Evolutionary conservation across 2,797 vertebrate species (phyloP), one percentile per base, ranked within the genome.

Genomic region (Pelodytes ibericus): DNA sequence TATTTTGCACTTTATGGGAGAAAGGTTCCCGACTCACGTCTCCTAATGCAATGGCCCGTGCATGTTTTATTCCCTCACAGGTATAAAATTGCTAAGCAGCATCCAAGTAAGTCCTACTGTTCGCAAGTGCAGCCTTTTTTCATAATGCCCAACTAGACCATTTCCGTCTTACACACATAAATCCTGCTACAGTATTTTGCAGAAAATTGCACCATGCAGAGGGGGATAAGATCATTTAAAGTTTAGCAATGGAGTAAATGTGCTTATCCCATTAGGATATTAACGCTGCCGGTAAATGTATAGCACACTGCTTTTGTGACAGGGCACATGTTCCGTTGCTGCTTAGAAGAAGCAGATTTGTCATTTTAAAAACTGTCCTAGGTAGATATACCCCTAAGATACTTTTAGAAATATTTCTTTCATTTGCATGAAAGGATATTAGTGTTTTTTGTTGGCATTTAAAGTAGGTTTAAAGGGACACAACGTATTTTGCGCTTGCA

Each of bases 11-110:
- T 78, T 72, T 72, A 66, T 78, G 75, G 69, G 51, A 78, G 70
- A 72, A 67, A 78, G 62, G 75, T 72, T 78, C 56, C 41, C 41
- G 39, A 72, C 75, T 78, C 62, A 51, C 53, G 67, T 76, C 66
- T 76, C 53, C 29, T 78, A 78, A 78, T 72, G 70, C 69, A 72
- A 67, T 78, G 75, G 75, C 71, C 74, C 59, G 74, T 76, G 66
- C 74, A 76, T 71, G 67, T 51, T 77, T 72, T 77, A 77, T 77
- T 77, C 62, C 75, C 60, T 72, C 60, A 71, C 69, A 59, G 68
- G 68, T 77, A 49, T 71, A 71, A 77, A 77, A 77, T 77, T 64
- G 74, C 74, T 69, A 64, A 71, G 47, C 67, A 71, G 68, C 67
- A 58, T 64, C 71, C 75, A 77, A 58, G 68, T 41, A 77, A 71